These are phyloP conservation scores for Ophion obscuratus DNA, from an alignment of 2,888 invertebrate species.

Conservation along the genomic window DNA sequence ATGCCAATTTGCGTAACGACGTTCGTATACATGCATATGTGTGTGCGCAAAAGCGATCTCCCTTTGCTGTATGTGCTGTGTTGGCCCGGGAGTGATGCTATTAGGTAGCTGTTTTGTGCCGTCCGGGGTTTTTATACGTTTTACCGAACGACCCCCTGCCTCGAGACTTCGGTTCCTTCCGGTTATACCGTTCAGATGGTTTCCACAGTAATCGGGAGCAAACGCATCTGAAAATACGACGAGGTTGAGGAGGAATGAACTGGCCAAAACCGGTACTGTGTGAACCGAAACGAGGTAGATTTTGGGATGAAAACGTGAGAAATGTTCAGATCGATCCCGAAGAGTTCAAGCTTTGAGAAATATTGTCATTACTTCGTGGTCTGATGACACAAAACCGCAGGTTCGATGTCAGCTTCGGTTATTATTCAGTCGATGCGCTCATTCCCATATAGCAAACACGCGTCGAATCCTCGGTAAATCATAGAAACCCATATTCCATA, in stretches of 20 bases:
- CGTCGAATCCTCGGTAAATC: constrained; percentile 56
- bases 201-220: too few species aligned
- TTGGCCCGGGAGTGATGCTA: neutral
- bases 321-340: neutral
- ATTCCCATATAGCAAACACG: constrained; percentile 28
- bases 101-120: neutral
- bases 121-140: too few species aligned
- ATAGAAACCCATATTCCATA: constrained; percentile 45
- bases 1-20: constrained; percentile 71
- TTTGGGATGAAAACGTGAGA: neutral
- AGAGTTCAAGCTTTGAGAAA: neutral
- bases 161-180: too few species aligned
- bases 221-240: too few species aligned
- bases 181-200: too few species aligned
- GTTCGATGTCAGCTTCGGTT: neutral
- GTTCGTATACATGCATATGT: constrained; percentile 50
- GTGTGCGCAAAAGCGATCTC: neutral
- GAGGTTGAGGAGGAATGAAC: too few species aligned
- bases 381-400: neutral
- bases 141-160: too few species aligned
- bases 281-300: neutral
- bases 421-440: constrained; percentile 14
- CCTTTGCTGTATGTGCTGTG: neutral
- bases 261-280: too few species aligned
- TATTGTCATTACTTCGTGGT: neutral